Base-by-base conservation (phyloP, 2,888 invertebrate species). In the Chironomus tentans region DNA sequence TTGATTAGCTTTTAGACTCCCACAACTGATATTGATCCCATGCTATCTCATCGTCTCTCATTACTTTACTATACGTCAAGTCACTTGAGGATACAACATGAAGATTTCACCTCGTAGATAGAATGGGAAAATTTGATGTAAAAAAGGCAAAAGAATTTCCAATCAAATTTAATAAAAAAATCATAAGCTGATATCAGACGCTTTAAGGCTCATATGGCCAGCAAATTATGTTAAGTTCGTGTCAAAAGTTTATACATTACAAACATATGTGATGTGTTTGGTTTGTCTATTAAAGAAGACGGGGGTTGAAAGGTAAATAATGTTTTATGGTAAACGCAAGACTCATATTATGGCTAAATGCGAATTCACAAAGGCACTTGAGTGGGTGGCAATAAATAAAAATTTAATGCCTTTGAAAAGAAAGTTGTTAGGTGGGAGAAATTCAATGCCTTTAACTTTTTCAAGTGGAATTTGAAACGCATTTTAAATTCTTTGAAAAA, bases 201-300 rank as follows among this genome's bases (percentile, higher is more conserved):
- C 12, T 22, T n/a, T 7, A 10, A 21, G 71, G 7, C 71, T 71
- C 71, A 71, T 50, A 71, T 71, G 71, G 71, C 71, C 71, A 71
- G 12, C 18, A 71, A 71, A 71, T 71, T 48, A 56, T 22, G 47
- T 56, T 46, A 56, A 71, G 71, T 71, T 50, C 56, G 56, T 18
- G 28, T 56, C 71, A 71, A 50, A 71, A 50, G 6, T 18, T 24
- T 48, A 6, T 15, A 48, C 24, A 15, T 48, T 50, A 24, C 4
- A n/a, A 71, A 24, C 71, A 71, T 22, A 71, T 71, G 71, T 12
- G 56, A n/a, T 22, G 18, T 21, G 65, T 65, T 21, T 21, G 13
- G 13, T 22, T 21, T 18, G 18, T 12, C 62, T n/a, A 22, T 18
- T 56, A 18, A 18, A 15, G 56, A 13, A 13, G 65, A 22, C 21